These are phyloP conservation scores for Aythya fuligula DNA, from an alignment of 2,797 vertebrate genomes.

Conservation along the genomic window DNA sequence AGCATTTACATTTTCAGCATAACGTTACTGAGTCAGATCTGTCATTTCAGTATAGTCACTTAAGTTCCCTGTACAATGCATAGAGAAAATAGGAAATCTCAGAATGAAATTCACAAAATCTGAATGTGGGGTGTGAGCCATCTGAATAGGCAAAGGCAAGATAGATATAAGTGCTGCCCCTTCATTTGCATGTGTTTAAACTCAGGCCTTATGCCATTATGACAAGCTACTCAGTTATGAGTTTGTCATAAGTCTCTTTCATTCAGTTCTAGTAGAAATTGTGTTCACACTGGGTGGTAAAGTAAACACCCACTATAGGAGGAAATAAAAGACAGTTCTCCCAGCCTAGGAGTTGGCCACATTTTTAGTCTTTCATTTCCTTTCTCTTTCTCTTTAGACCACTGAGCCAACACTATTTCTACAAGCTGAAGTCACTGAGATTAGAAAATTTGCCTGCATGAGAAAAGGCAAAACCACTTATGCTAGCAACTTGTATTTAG, in stretches of 20 bases:
- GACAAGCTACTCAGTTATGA: neutral
- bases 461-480: neutral
- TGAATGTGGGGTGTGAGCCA: neutral
- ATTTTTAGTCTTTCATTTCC: fast-evolving
- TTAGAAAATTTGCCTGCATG: neutral
- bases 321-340: neutral
- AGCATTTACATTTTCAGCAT: neutral
- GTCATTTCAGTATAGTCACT: neutral
- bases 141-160: neutral
- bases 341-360: neutral
- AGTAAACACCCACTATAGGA: neutral
- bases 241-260: neutral
- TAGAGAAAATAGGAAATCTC: neutral
- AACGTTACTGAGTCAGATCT: neutral
- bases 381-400: neutral
- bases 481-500: neutral
- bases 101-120: neutral
- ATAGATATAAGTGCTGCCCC: neutral
- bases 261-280: neutral
- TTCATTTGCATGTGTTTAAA: neutral
- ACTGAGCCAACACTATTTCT: neutral
- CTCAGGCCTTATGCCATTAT: neutral
- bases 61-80: neutral
- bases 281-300: neutral
- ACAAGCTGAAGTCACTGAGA: neutral